Base-by-base conservation (phyloP, 1,140 invertebrate species). In the Thaumatotibia leucotreta region DNA sequence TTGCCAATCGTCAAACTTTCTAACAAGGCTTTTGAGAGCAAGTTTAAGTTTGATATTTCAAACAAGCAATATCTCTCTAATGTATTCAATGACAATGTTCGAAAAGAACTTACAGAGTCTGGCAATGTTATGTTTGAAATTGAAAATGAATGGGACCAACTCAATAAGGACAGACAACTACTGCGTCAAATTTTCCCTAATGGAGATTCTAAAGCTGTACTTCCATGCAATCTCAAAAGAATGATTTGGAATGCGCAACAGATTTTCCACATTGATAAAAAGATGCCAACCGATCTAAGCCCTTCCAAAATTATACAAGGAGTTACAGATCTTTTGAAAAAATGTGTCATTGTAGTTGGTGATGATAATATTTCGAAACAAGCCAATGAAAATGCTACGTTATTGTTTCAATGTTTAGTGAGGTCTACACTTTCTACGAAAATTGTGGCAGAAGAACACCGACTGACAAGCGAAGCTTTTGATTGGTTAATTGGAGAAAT, bases 191-290 rank as follows among this genome's bases (percentile, higher is more conserved):
- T 97, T 77, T 97, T 97, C 83, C 96, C 96, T 0, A 96, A 95
- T 75, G 96, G 96, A 11, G 96, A 97, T 82, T 96, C 94, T 0
- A 97, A 97, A 80, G 96, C 99, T 52, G 98, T 99, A 76, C 82
- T 99, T 50, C 99, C 99, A 0, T 99, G 99, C 78, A 99, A 99
- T 91, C 92, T 99, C 17, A 96, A 98, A 74, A 93, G 99, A 76
- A 98, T 99, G 96, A 99, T 99, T 79, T 99, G 98, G 98, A 99
- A 99, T 91, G 99, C 99, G 0, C 98, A 99, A 86, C 99, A 99
- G 83, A 99, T 99, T 80, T 99, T 99, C 92, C 97, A 99, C 77
- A 99, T 99, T 54, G 98, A 99, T 79, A 97, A 97, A 76, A 92
- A 98, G 58, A 95, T 96, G 64, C 97, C 97, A 1, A 98, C 97